Evolutionary conservation across 2,797 vertebrate genomes (phyloP).

Genomic region (Aeoliscus strigatus): DNA sequence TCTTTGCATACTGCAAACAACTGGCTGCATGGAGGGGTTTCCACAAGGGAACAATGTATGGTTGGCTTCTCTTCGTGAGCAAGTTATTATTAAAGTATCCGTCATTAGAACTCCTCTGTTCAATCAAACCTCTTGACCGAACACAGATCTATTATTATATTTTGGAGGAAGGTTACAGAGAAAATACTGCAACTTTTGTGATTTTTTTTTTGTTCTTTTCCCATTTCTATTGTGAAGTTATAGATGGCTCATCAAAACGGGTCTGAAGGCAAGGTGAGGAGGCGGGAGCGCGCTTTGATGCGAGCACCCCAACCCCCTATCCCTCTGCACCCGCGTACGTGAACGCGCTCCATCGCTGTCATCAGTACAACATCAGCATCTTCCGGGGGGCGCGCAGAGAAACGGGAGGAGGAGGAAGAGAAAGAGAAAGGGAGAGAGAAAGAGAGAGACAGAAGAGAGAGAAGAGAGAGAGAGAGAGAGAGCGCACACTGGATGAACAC

Average conservation of each 20-base stretch:
- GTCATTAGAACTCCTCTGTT: too few relatives aligned
- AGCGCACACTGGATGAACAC: conserved; percentile 56
- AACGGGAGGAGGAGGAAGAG: conserved; percentile 44
- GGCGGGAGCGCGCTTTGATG: conserved; percentile 29
- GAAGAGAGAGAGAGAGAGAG: conserved; percentile 29
- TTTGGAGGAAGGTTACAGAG: too few relatives aligned
- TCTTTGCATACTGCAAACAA: too few relatives aligned
- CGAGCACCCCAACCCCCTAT: conserved; percentile 6
- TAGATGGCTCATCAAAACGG: not conserved
- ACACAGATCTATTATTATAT: too few relatives aligned
- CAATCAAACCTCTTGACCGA: too few relatives aligned
- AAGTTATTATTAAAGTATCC: too few relatives aligned
- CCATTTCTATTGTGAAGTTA: too few relatives aligned
- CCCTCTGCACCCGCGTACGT: conserved; percentile 15
- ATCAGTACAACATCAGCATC: conserved; percentile 72
- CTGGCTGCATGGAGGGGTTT: too few relatives aligned
- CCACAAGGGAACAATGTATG: too few relatives aligned
- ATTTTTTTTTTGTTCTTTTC: not conserved
- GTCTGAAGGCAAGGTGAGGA: conserved; percentile 22
- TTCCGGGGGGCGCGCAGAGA: conserved; percentile 53
- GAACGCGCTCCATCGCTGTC: conserved; percentile 58
- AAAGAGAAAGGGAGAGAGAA: conserved; percentile 14
- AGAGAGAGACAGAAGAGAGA: too few relatives aligned
- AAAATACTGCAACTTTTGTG: too few relatives aligned
- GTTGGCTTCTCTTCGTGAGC: too few relatives aligned